phyloP scores from a whole-genome alignment of 2,888 invertebrate species.

The Spodoptera exigua region DNA sequence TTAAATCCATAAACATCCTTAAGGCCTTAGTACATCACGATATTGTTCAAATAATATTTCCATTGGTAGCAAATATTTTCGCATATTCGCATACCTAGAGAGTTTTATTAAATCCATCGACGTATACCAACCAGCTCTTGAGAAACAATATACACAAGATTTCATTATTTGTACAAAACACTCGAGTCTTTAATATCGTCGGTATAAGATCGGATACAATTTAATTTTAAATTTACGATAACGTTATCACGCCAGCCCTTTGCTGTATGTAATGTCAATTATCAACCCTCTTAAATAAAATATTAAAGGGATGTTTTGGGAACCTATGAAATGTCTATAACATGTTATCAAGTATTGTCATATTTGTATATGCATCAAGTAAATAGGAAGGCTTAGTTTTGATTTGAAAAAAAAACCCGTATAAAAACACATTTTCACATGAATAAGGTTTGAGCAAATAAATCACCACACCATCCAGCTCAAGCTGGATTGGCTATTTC shows the following conservation, averaged over 20 bases:
- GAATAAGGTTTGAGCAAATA: too few species aligned
- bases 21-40: background rate
- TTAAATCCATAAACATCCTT: slow-evolving; percentile 1
- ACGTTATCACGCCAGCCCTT: slow-evolving; percentile 33
- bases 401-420: too few species aligned
- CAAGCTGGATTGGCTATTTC: too few species aligned
- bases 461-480: too few species aligned
- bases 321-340: slow-evolving; percentile 19
- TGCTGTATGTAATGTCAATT: slow-evolving; percentile 38
- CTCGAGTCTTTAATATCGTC: slow-evolving; percentile 42
- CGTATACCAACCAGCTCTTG: slow-evolving; percentile 12
- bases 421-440: too few species aligned
- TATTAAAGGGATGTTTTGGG: slow-evolving; percentile 25
- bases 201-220: slow-evolving; percentile 29
- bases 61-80: slow-evolving; percentile 8
- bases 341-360: slow-evolving; percentile 23
- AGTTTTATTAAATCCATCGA: slow-evolving; percentile 17
- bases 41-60: slow-evolving; percentile 3
- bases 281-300: slow-evolving; percentile 48
- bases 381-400: too few species aligned
- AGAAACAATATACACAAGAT: slow-evolving; percentile 28
- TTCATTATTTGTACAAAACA: slow-evolving; percentile 30
- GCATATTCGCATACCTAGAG: slow-evolving; percentile 18
- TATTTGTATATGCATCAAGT: slow-evolving; percentile 7
- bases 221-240: slow-evolving; percentile 47